These are phyloP conservation scores for Apogon talboti DNA, from an alignment of 2,797 vertebrate species.

Conservation along the genomic window DNA sequence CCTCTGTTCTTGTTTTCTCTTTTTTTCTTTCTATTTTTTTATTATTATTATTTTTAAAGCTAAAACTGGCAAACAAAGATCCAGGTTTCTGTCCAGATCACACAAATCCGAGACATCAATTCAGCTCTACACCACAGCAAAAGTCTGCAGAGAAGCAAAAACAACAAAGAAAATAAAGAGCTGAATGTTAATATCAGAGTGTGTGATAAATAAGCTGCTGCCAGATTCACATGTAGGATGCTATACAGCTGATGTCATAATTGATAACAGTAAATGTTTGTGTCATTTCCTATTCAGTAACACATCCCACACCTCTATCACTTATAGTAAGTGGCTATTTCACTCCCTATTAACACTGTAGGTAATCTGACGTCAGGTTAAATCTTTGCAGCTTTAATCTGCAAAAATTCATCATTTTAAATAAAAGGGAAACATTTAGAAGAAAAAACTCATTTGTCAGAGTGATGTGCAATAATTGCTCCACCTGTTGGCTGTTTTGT, in stretches of 20 bases:
- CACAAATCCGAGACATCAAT: constrained; percentile 24
- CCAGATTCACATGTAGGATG: neutral
- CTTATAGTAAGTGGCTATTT: neutral
- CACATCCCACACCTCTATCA: neutral
- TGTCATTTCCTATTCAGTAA: neutral
- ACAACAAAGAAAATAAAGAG: constrained; percentile 9
- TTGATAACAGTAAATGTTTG: neutral
- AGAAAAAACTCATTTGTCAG: constrained; percentile 20
- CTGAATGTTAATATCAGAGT: constrained; percentile 22
- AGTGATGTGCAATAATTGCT: constrained; percentile 59
- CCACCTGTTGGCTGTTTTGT: constrained; percentile 72
- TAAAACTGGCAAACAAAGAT: constrained; percentile 22
- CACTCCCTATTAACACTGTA: constrained; percentile 15
- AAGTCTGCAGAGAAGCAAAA: constrained; percentile 7
- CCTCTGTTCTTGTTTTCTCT: constrained; percentile 54
- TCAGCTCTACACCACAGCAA: constrained; percentile 18
- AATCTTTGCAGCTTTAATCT: neutral
- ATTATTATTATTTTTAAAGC: neutral
- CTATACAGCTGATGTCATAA: constrained; percentile 1
- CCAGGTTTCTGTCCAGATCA: constrained; percentile 27
- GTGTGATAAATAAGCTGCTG: neutral
- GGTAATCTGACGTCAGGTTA: constrained; percentile 1
- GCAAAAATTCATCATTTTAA: neutral
- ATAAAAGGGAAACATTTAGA: too few relatives aligned
- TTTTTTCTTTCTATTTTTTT: constrained; percentile 6